phyloP scores from a whole-genome alignment of 1,140 invertebrate species.

The Vanessa atalanta region DNA sequence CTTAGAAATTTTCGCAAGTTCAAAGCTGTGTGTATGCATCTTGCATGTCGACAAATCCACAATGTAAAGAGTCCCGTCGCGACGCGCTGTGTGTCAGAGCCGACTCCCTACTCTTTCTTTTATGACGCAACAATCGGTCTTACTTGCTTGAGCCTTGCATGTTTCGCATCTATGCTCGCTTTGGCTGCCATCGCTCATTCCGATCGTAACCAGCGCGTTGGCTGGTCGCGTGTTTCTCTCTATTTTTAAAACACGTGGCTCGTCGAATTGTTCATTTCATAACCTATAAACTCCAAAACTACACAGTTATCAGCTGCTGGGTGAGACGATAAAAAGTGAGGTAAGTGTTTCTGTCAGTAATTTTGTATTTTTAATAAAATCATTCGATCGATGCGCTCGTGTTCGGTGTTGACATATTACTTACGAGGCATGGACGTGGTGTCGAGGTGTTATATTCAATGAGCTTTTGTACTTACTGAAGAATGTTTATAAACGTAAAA shows the following conservation, averaged over 20 bases:
- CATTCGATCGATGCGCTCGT: background rate
- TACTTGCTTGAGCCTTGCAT: constrained; percentile 40
- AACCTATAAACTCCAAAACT: constrained; percentile 49
- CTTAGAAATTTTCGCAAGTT: background rate
- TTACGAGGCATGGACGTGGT: background rate
- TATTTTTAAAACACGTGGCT: constrained; percentile 66
- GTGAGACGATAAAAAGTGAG: constrained; percentile 11
- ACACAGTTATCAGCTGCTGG: background rate
- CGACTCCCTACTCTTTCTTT: constrained; percentile 25
- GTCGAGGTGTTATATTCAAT: background rate
- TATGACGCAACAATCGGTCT: constrained; percentile 42
- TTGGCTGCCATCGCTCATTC: constrained; percentile 51
- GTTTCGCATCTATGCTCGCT: constrained; percentile 32
- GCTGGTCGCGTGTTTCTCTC: constrained; percentile 44
- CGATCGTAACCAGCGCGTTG: constrained; percentile 52
- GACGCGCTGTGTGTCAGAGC: constrained; percentile 7
- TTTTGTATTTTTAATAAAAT: background rate
- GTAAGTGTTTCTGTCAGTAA: constrained; percentile 14
- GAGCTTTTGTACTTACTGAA: background rate
- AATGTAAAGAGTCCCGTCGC: background rate
- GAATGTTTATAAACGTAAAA: constrained; percentile 6
- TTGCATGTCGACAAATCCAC: background rate
- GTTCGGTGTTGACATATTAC: constrained; percentile 2
- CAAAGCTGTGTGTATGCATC: background rate
- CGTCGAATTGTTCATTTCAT: constrained; percentile 45